phyloP scores from a whole-genome alignment of 1,140 invertebrate genomes.

The Nebria ingens region DNA sequence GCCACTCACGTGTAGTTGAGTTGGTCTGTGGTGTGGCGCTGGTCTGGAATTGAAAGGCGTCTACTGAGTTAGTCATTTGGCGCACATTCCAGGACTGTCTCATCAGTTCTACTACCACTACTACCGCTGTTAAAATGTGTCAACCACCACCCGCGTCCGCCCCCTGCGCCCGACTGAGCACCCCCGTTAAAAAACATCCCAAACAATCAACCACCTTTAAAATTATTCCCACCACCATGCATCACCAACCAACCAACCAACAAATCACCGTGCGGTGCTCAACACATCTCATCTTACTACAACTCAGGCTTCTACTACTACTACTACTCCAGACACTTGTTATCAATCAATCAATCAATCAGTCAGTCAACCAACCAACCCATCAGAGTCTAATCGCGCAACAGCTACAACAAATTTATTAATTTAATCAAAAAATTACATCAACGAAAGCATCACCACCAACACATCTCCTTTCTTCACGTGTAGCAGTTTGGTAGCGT shows the following conservation, averaged over 20 bases:
- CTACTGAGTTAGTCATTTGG: slow-evolving; percentile 30
- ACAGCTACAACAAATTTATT: too few relatives aligned
- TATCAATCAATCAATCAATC: too few relatives aligned
- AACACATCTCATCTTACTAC: slow-evolving; percentile 33
- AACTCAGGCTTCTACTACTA: slow-evolving; percentile 24
- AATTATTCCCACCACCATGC: background rate
- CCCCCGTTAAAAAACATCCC: too few relatives aligned
- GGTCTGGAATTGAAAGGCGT: slow-evolving; percentile 8
- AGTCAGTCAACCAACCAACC: too few relatives aligned
- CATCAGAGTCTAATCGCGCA: too few relatives aligned
- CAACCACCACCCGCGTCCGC: slow-evolving; percentile 18
- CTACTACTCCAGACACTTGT: too few relatives aligned
- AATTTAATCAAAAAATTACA: too few relatives aligned
- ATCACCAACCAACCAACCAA: background rate
- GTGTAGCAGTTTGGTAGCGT: slow-evolving; percentile 10
- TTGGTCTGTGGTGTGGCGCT: too few relatives aligned
- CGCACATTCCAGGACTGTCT: slow-evolving; percentile 32
- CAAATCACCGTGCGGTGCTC: slow-evolving; percentile 13
- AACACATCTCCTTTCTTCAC: too few relatives aligned
- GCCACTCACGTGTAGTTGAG: too few relatives aligned
- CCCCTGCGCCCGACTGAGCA: slow-evolving; percentile 29
- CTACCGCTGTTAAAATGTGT: slow-evolving; percentile 26
- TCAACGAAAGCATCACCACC: slow-evolving; percentile 1
- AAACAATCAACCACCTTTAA: slow-evolving; percentile 21
- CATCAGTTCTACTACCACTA: slow-evolving; percentile 18